These are phyloP conservation scores for Catharus bicknelli DNA, from an alignment of 2,113 vertebrate genomes.

Conservation along the genomic window DNA sequence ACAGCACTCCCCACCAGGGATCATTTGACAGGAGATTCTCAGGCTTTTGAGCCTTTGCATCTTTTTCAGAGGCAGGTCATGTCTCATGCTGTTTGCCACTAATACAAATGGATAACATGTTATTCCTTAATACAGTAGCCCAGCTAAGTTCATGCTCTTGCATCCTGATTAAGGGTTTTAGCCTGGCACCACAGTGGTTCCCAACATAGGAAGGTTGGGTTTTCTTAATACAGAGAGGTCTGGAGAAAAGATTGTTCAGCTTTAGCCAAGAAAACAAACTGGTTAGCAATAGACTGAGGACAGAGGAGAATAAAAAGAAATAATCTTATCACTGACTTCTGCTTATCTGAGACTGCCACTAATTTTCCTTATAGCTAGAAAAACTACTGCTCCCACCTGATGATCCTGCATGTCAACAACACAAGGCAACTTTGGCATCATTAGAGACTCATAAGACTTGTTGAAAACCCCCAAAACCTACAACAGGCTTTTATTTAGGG, in stretches of 20 bases:
- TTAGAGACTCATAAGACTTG: background rate
- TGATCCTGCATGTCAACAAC: background rate
- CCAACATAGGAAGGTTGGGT: background rate
- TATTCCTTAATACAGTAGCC: background rate
- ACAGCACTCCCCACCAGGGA: background rate
- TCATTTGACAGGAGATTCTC: background rate
- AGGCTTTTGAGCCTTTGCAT: background rate
- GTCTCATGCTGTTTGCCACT: background rate
- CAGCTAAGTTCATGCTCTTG: background rate
- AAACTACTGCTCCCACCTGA: background rate
- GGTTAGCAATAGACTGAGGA: background rate
- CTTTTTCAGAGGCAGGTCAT: background rate
- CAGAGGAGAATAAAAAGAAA: background rate
- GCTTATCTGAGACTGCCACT: background rate
- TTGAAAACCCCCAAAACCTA: background rate
- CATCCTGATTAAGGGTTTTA: background rate
- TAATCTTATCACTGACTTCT: background rate
- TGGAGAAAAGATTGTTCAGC: background rate
- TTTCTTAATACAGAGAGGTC: background rate
- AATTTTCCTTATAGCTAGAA: background rate
- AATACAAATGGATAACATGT: background rate
- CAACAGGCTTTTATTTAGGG: background rate
- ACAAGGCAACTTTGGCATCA: background rate
- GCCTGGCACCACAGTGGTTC: background rate
- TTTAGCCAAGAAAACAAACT: background rate